Evolutionary conservation across 2,888 invertebrate species (phyloP).

Genomic region (Cosmia trapezina): DNA sequence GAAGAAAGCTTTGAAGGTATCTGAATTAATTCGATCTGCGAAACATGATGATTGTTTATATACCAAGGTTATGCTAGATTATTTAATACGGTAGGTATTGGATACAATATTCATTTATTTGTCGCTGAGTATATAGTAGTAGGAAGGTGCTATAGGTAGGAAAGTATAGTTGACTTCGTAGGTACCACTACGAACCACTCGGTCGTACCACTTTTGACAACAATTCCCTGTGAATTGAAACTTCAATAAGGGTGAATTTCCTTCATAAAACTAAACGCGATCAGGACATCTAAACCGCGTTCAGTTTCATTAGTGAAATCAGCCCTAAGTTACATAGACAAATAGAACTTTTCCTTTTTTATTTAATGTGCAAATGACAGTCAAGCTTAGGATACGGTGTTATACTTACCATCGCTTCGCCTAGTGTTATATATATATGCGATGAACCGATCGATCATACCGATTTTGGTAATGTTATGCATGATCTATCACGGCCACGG

Average conservation of each 20-base stretch:
- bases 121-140: background rate
- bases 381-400: background rate
- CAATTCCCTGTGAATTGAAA: background rate
- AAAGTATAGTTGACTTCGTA: background rate
- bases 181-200: too few species aligned
- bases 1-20: too few species aligned
- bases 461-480: constrained; percentile 50
- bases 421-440: background rate
- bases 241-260: background rate
- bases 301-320: background rate
- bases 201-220: background rate
- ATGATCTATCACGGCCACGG: constrained; percentile 38
- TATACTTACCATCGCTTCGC: background rate
- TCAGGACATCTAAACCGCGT: background rate
- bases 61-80: background rate
- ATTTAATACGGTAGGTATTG: background rate
- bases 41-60: background rate
- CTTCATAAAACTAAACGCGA: background rate
- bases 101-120: background rate
- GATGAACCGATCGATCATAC: constrained; percentile 10
- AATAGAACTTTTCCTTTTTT: background rate
- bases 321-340: background rate
- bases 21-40: background rate
- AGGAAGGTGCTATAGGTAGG: background rate
- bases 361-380: background rate